Evolutionary conservation across 2,113 vertebrate species (phyloP), one percentile per base, ranked within the genome.

Genomic region (Arizona elegans): DNA sequence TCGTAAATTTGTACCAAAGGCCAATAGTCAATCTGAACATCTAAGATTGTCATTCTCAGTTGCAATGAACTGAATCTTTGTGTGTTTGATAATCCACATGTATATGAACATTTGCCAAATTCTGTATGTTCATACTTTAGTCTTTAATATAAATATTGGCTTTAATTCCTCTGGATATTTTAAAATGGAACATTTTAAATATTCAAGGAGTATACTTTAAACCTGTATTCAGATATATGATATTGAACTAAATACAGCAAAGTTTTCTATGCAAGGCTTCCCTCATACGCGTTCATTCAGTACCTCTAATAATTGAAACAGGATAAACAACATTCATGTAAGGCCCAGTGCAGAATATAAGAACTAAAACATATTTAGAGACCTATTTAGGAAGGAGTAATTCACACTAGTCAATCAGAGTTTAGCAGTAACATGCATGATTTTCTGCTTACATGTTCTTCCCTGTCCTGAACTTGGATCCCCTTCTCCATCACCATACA

Each of bases 401-500:
- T 54, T 52, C 4, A 33, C 11, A 29, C 19, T 47, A 89, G 85
- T 23, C 87, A 86, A 90, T 10, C 54, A 6, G 1, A 90, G 86
- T 0, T 10, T 29, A 38, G 92, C 19, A 29, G 92, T 1, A 93
- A 38, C 7, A 91, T 3, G 43, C 55, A 90, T 95, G 54, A 56
- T 43, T 89, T 70, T 95, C 10, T 91, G 96, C 98, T 98, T 97
- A 99, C 99, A 89, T 97, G 99, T 99, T 97, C 97, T 98, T 92
- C 99, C 99, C 3, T 98, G 97, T 93, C 96, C 96, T 55, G 96
- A 96, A 89, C 98, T 97, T 1, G 97, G 96, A n/a, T 98, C 93
- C n/a, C 98, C 99, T 92, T 98, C 98, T 90, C 98, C 99, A 53
- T 99, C 99, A 0, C 98, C 97, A 53, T 99, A 99, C 70, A 99